A percentile compares a stretch with the other conserved stretches of the same genome.
phyloP scores from a whole-genome alignment of 2,113 vertebrate genomes.

The Sander vitreus region DNA sequence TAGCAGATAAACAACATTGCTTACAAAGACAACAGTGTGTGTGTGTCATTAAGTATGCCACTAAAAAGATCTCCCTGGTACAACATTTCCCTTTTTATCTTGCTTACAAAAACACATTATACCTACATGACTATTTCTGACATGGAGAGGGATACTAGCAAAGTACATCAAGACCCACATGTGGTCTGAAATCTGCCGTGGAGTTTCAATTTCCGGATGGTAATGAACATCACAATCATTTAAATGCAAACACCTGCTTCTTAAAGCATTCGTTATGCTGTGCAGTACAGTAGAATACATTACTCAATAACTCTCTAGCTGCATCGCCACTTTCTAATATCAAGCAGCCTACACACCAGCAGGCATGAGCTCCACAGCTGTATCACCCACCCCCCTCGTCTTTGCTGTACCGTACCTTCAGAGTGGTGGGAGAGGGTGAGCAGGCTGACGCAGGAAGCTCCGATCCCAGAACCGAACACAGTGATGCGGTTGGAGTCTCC shows the following conservation, averaged over 20 bases:
- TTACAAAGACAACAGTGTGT: constrained; percentile 13
- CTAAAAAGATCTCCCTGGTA: constrained; percentile 23
- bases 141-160: constrained; percentile 4
- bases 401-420: constrained; percentile 87
- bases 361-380: constrained; percentile 38
- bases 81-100: constrained; percentile 41
- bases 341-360: constrained; percentile 47
- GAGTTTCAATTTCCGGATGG: constrained; percentile 38
- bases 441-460: constrained; percentile 97
- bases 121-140: constrained; percentile 33
- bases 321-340: constrained; percentile 47
- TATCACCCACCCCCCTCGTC: not conserved
- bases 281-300: constrained; percentile 48
- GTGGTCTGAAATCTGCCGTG: constrained; percentile 30
- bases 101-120: constrained; percentile 33
- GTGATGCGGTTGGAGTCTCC: constrained; percentile 97
- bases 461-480: constrained; percentile 97
- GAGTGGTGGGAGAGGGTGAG: constrained; percentile 98
- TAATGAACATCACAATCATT: constrained; percentile 46
- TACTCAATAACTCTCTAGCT: constrained; percentile 52
- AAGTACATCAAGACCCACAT: constrained; percentile 30
- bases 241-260: constrained; percentile 64
- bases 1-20: constrained; percentile 58
- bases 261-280: constrained; percentile 39
- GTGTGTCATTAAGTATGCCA: constrained; percentile 40